These are phyloP conservation scores for Choloepus didactylus DNA, from an alignment of 2,797 vertebrate species.

Conservation along the genomic window DNA sequence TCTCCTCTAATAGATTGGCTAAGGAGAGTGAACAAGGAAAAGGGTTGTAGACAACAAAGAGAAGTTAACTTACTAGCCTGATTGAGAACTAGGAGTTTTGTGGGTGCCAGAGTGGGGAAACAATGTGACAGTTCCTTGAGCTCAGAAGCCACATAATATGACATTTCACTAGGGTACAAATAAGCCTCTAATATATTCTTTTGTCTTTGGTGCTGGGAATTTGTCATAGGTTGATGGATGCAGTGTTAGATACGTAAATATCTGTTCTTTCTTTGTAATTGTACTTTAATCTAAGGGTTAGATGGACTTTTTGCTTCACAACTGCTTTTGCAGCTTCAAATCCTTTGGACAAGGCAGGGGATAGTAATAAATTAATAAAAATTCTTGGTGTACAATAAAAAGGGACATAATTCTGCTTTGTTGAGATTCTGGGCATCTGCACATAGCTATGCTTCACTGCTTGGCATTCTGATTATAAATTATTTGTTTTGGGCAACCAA, in stretches of 20 bases:
- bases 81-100: not conserved
- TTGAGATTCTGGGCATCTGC: not conserved
- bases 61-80: too few species aligned
- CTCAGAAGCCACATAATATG: not conserved
- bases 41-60: not conserved
- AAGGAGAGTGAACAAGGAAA: not conserved
- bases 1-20: not conserved
- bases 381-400: not conserved
- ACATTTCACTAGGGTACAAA: not conserved
- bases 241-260: not conserved
- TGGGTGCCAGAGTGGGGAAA: not conserved
- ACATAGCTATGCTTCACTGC: constrained; percentile 64
- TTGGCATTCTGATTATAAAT: constrained; percentile 75
- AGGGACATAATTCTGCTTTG: not conserved
- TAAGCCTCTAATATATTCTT: not conserved
- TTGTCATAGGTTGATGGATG: not conserved
- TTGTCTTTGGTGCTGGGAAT: constrained; percentile 10
- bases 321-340: not conserved
- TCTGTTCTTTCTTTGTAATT: constrained; percentile 24
- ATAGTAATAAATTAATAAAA: not conserved
- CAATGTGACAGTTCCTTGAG: not conserved
- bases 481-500: constrained; percentile 79
- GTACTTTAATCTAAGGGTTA: not conserved
- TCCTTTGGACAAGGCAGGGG: not conserved
- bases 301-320: not conserved